Conservation (phyloP, 2,797 vertebrate genomes). For the Eremophila alpestris region DNA sequence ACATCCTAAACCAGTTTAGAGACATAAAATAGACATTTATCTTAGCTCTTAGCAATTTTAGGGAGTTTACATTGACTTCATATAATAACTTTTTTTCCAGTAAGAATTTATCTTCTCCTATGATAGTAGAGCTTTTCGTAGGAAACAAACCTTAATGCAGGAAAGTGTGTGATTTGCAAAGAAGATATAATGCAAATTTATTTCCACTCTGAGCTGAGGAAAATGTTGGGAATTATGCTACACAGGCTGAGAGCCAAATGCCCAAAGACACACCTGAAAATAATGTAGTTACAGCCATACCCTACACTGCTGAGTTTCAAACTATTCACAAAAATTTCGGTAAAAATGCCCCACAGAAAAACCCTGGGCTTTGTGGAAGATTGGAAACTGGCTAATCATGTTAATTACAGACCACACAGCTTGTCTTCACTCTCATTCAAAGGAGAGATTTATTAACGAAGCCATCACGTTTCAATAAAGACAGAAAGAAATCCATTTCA, state of each 20-base stretch:
- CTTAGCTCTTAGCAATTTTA: neutral
- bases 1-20: neutral
- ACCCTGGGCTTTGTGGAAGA: neutral
- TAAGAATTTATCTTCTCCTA: neutral
- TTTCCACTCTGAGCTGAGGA: neutral
- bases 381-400: neutral
- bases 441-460: conserved; percentile 26
- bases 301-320: neutral
- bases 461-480: conserved; percentile 4
- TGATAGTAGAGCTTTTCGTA: neutral
- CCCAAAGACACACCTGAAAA: neutral
- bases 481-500: conserved; percentile 10
- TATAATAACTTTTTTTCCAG: neutral
- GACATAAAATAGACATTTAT: neutral
- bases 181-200: neutral
- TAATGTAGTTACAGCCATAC: neutral
- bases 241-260: neutral
- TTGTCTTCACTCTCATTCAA: neutral
- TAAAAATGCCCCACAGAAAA: neutral
- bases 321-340: neutral
- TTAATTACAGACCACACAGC: conserved; percentile 35
- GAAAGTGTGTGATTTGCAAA: neutral
- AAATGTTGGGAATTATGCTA: neutral
- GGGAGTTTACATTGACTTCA: neutral
- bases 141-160: neutral